These are phyloP conservation scores for Campylorhamphus procurvoides DNA, from an alignment of 2,113 vertebrate genomes.

Conservation along the genomic window DNA sequence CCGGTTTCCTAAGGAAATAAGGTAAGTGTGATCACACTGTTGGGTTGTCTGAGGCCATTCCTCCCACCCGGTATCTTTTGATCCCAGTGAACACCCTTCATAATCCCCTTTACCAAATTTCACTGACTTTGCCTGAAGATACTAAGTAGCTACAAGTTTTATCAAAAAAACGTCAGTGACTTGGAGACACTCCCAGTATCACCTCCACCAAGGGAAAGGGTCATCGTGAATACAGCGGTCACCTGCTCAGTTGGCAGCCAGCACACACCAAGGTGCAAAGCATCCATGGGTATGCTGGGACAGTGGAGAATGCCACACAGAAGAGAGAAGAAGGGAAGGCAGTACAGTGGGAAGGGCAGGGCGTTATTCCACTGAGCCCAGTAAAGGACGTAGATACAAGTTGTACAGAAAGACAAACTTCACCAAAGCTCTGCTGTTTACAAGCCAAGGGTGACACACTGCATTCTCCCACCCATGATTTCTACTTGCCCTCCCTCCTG, in stretches of 20 bases:
- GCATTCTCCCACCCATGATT: not conserved
- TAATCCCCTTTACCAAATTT: not conserved
- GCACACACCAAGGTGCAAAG: not conserved
- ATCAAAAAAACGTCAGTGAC: not conserved
- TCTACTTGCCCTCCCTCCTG: not conserved
- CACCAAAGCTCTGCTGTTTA: not conserved
- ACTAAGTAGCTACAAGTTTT: not conserved
- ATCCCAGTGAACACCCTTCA: not conserved
- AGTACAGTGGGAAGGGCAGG: not conserved
- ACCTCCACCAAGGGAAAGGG: not conserved
- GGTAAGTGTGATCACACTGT: not conserved
- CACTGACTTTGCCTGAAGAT: not conserved
- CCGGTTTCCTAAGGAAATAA: slow-evolving; percentile 35
- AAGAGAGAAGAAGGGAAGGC: not conserved
- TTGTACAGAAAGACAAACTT: not conserved
- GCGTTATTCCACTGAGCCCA: not conserved
- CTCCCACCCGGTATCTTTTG: not conserved
- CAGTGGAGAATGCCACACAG: not conserved
- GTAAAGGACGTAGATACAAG: not conserved
- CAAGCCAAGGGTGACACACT: not conserved
- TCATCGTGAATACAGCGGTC: not conserved
- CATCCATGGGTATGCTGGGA: not conserved
- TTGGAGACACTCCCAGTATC: not conserved
- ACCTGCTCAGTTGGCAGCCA: not conserved
- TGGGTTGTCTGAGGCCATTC: not conserved